These are phyloP conservation scores for Gryllus longicercus DNA, from an alignment of 2,888 invertebrate species.

Conservation along the genomic window DNA sequence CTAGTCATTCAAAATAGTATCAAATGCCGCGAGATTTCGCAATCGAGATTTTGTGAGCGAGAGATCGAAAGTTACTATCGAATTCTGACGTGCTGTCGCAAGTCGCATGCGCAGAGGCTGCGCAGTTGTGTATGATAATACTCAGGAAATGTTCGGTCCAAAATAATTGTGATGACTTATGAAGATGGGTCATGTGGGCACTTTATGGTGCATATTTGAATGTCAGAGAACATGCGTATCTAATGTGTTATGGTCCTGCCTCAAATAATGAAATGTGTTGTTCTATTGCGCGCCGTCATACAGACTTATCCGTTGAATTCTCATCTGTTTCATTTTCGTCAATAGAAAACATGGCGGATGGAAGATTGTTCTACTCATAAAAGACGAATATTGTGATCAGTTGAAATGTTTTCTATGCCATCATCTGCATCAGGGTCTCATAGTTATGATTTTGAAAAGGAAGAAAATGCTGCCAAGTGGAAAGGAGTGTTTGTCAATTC, in stretches of 20 bases:
- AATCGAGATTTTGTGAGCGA: no score
- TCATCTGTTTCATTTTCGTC: conserved; percentile 34
- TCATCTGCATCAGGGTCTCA: conserved; percentile 39
- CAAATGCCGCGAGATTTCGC: no score
- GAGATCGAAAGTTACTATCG: no score
- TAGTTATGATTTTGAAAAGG: conserved; percentile 78
- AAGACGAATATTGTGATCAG: conserved; percentile 31
- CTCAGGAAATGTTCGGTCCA: conserved; percentile 23
- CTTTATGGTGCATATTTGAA: conserved; percentile 24
- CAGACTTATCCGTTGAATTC: conserved; percentile 32
- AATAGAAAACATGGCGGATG: conserved; percentile 38
- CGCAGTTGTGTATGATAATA: conserved; percentile 30
- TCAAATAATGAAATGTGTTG: conserved; percentile 24
- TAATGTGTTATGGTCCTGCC: conserved; percentile 4
- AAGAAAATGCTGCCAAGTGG: conserved; percentile 89
- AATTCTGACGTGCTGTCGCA: not conserved
- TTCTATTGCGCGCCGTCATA: conserved; percentile 29
- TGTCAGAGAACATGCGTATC: conserved; percentile 25
- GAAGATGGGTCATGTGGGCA: conserved; percentile 28
- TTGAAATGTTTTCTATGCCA: conserved; percentile 39
- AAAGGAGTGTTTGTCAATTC: conserved; percentile 83
- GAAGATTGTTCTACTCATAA: conserved; percentile 34
- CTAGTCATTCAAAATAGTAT: no score
- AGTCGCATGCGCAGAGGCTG: conserved; percentile 25
- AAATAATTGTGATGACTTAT: conserved; percentile 31